Percentiles rank a stretch among this genome's conserved stretches.
Conservation (phyloP, 2,888 invertebrate genomes). For the Iphiclides podalirius region DNA sequence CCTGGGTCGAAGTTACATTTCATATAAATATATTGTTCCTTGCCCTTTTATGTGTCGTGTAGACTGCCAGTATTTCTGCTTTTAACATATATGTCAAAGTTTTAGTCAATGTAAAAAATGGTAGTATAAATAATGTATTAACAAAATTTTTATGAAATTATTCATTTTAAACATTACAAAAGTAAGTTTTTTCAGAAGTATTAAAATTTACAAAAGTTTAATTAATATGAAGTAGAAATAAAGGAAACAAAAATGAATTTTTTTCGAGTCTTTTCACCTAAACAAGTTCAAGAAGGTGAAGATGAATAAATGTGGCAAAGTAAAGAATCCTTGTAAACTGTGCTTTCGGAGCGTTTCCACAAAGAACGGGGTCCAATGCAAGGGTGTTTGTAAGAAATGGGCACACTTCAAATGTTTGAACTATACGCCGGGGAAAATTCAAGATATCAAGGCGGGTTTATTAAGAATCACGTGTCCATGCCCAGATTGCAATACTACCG, state of each 20-base stretch:
- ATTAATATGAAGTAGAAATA: slow-evolving; percentile 12
- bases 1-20: too few relatives aligned
- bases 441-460: slow-evolving; percentile 47
- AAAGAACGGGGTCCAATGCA: slow-evolving; percentile 52
- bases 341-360: slow-evolving; percentile 42
- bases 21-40: too few relatives aligned
- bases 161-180: not conserved
- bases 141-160: not conserved
- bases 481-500: slow-evolving; percentile 41
- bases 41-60: too few relatives aligned
- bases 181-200: not conserved
- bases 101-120: slow-evolving; percentile 19
- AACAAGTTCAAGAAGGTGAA: slow-evolving; percentile 15
- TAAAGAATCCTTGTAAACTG: slow-evolving; percentile 53
- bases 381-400: slow-evolving; percentile 56
- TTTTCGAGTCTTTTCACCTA: slow-evolving; percentile 21
- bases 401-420: slow-evolving; percentile 50
- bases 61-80: slow-evolving; percentile 17
- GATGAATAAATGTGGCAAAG: slow-evolving; percentile 33
- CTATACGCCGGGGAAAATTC: slow-evolving; percentile 48
- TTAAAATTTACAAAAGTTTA: not conserved
- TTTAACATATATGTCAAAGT: slow-evolving; percentile 9
- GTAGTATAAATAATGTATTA: slow-evolving; percentile 4
- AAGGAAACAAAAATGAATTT: slow-evolving; percentile 16
- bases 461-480: slow-evolving; percentile 53